Percentiles rank a stretch among this genome's conserved stretches.
These are phyloP conservation scores for Emesis furor DNA, from an alignment of 2,888 invertebrate genomes.

Conservation along the genomic window DNA sequence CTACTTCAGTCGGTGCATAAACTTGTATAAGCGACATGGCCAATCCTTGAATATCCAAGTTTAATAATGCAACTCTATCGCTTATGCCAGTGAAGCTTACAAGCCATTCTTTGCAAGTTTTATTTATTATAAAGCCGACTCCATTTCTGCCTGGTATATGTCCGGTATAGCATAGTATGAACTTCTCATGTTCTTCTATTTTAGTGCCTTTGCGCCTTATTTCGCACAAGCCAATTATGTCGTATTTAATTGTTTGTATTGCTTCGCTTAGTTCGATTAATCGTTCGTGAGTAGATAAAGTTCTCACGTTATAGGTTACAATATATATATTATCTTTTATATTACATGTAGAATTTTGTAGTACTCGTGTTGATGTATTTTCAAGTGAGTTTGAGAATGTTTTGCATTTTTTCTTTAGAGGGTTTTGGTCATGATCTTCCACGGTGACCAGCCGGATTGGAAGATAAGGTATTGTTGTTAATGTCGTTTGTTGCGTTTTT, in stretches of 20 bases:
- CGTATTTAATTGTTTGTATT: too few species aligned
- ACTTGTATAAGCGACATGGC: slow-evolving; percentile 62
- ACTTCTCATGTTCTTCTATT: too few species aligned
- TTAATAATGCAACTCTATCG: slow-evolving; percentile 65
- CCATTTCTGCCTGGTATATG: too few species aligned
- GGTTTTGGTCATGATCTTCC: too few species aligned
- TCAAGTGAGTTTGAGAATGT: background rate
- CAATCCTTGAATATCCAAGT: slow-evolving; percentile 39
- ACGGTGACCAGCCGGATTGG: slow-evolving; percentile 38
- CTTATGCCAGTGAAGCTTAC: background rate
- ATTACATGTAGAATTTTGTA: background rate
- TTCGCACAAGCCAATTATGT: too few species aligned
- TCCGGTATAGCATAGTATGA: too few species aligned
- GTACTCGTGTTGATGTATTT: background rate
- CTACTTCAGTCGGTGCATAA: slow-evolving; percentile 62
- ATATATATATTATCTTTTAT: slow-evolving; percentile 20
- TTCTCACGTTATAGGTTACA: slow-evolving; percentile 30
- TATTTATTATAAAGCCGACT: too few species aligned
- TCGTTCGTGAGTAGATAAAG: slow-evolving; percentile 60
- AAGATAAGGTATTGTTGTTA: slow-evolving; percentile 36
- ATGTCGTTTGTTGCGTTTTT: background rate
- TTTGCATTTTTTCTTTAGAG: too few species aligned
- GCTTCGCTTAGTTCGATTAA: background rate
- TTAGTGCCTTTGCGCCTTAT: too few species aligned
- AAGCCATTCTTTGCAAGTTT: background rate